Base-by-base conservation (phyloP, 2,797 vertebrate species). In the Pipistrellus nathusii region DNA sequence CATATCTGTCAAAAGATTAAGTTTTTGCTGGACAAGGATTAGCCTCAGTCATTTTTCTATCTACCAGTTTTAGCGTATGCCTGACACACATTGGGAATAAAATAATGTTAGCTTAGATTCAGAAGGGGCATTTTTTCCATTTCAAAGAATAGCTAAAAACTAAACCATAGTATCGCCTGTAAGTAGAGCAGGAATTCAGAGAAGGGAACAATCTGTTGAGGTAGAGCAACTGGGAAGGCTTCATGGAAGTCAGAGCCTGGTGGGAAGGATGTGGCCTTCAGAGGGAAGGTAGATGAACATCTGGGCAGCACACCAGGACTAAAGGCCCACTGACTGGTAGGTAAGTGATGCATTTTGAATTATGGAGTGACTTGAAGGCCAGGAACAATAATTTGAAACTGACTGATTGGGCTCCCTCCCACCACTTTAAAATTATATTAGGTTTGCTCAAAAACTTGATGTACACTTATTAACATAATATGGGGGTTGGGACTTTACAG, bases 401-500 rank as follows among this genome's bases (percentile, higher is more conserved):
- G n/a, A 66, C 85, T 89, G 75, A 23, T 38, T 77, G 82, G 17
- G 9, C 12, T 57, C 4, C 51, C 6, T 8, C 35, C 17, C 0
- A 55, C 17, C 0, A 3, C 23, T 38, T 21, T 44, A 69, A 82
- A 83, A 69, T 86, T 75, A 6, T 66, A 17, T 73, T 81, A 93
- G 75, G 20, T 51, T 57, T 48, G 20, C 72, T 55, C 51, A 81
- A 8, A 86, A 91, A 15, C 38, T 62, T 84, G 12, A 7, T n/a
- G n/a, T 57, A 59, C 23, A 46, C 55, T 87, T 27, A 81, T 94
- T 84, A 80, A 66, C 21, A 92, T 78, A 30, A 30, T 93, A 41
- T 6, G 57, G 25, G 44, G 18, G 44, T 12, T 27, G 13, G 13
- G 46, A 30, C 18, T 23, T 32, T 87, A 80, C 35, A 48, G 64